Conservation (phyloP, 2,888 invertebrate species). For the Itoplectis maculator region DNA sequence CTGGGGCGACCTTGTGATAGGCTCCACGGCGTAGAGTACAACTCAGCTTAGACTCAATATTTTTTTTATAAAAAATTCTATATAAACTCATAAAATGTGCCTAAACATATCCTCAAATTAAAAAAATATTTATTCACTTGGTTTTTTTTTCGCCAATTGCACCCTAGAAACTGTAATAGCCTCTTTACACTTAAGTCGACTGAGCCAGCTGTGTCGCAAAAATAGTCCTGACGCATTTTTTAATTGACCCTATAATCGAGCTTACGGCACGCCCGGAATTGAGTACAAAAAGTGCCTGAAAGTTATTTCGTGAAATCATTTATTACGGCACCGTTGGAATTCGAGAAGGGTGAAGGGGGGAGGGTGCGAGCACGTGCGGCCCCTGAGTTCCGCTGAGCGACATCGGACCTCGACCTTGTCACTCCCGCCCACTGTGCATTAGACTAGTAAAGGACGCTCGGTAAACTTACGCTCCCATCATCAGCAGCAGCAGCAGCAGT, state of each 20-base stretch:
- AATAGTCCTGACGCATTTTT: not conserved
- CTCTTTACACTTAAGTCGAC: no score
- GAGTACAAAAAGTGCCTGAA: not conserved
- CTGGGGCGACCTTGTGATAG: no score
- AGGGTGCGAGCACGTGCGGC: not conserved
- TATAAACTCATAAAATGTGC: no score
- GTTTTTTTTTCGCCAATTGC: no score
- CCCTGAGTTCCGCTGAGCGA: not conserved
- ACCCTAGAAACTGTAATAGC: no score
- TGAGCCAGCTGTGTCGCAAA: no score
- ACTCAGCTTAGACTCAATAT: no score
- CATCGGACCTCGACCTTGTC: constrained; percentile 40
- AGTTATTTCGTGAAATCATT: not conserved
- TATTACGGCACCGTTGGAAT: not conserved
- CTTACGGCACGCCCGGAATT: not conserved
- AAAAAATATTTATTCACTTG: no score
- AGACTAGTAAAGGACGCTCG: constrained; percentile 1
- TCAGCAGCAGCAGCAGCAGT: constrained; percentile 23
- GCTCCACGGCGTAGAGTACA: no score
- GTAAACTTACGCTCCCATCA: constrained; percentile 27
- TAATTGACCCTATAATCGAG: not conserved
- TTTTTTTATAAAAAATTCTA: no score
- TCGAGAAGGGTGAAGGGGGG: not conserved
- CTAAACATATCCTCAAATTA: no score
- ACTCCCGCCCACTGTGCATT: not conserved